phyloP scores from a whole-genome alignment of 2,113 vertebrate genomes.

The Corythaeola cristata region DNA sequence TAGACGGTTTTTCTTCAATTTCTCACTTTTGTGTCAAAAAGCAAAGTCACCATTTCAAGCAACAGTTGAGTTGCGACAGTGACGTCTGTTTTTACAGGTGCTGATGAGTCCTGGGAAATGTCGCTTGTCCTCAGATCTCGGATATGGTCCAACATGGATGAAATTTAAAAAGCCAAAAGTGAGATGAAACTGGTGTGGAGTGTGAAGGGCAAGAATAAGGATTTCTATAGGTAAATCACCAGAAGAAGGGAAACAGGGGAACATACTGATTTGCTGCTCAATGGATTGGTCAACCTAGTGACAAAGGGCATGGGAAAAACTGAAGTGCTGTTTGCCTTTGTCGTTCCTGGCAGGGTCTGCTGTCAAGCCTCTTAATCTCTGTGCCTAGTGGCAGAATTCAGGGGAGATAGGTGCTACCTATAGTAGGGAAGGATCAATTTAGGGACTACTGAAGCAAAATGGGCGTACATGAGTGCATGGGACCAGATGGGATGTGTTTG shows the following conservation, averaged over 20 bases:
- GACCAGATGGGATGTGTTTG: background rate
- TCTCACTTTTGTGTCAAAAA: slow-evolving; percentile 56
- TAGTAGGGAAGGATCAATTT: accelerated
- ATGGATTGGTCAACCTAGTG: background rate
- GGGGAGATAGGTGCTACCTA: background rate
- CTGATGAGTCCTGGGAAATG: slow-evolving; percentile 26
- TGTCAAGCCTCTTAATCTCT: background rate
- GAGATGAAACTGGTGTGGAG: background rate
- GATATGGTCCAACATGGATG: background rate
- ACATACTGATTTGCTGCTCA: background rate
- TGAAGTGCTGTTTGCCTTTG: background rate
- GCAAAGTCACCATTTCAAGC: slow-evolving; percentile 37
- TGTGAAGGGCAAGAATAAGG: background rate
- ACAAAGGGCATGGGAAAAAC: background rate
- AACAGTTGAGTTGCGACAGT: background rate
- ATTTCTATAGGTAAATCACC: background rate
- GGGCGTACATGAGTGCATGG: background rate
- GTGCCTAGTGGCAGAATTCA: background rate
- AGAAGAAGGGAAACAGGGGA: background rate
- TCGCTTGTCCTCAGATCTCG: slow-evolving; percentile 22
- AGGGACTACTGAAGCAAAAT: background rate
- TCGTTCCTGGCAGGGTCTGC: background rate
- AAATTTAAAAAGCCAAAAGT: background rate
- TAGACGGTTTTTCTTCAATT: slow-evolving; percentile 53
- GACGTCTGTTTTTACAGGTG: slow-evolving; percentile 46